Percentiles rank a stretch among this genome's conserved stretches.
Conservation (phyloP, 2,113 vertebrate species). For the Triplophysa tibetana region DNA sequence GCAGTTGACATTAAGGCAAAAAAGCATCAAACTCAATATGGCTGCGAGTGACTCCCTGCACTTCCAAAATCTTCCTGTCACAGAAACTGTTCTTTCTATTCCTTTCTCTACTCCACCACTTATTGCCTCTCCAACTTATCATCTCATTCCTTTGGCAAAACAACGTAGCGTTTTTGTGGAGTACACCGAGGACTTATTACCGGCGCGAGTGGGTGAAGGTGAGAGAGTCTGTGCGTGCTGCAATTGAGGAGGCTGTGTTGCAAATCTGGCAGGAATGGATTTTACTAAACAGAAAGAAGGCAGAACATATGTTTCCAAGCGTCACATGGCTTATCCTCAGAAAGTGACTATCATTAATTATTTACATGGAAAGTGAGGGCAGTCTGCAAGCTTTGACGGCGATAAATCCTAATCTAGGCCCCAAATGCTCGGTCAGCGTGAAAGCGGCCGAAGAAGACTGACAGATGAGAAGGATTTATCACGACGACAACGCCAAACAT, state of each 20-base stretch:
- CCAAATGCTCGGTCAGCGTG: slow-evolving; percentile 67
- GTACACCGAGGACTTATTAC: slow-evolving; percentile 56
- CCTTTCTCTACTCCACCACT: not conserved
- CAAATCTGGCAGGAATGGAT: slow-evolving; percentile 58
- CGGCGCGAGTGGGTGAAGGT: slow-evolving; percentile 58
- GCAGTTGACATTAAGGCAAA: slow-evolving; percentile 77
- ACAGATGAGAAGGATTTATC: slow-evolving; percentile 67
- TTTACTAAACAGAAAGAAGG: slow-evolving; percentile 70
- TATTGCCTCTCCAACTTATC: slow-evolving; percentile 31
- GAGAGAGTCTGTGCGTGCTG: slow-evolving; percentile 58
- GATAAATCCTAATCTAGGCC: slow-evolving; percentile 68
- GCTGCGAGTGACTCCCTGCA: slow-evolving; percentile 63
- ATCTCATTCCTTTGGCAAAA: slow-evolving; percentile 72
- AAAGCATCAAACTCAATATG: slow-evolving; percentile 72
- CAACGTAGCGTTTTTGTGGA: slow-evolving; percentile 56
- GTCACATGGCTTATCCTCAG: slow-evolving; percentile 78
- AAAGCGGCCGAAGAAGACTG: slow-evolving; percentile 80
- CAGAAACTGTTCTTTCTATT: not conserved
- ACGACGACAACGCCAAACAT: slow-evolving; percentile 51
- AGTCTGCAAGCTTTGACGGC: slow-evolving; percentile 56
- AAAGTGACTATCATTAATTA: slow-evolving; percentile 67
- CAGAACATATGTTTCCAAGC: slow-evolving; percentile 73
- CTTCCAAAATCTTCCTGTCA: not conserved
- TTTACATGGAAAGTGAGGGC: slow-evolving; percentile 47
- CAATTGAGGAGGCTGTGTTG: slow-evolving; percentile 61